These are phyloP conservation scores for Phortica magna DNA, from an alignment of 2,888 invertebrate genomes.

Conservation along the genomic window DNA sequence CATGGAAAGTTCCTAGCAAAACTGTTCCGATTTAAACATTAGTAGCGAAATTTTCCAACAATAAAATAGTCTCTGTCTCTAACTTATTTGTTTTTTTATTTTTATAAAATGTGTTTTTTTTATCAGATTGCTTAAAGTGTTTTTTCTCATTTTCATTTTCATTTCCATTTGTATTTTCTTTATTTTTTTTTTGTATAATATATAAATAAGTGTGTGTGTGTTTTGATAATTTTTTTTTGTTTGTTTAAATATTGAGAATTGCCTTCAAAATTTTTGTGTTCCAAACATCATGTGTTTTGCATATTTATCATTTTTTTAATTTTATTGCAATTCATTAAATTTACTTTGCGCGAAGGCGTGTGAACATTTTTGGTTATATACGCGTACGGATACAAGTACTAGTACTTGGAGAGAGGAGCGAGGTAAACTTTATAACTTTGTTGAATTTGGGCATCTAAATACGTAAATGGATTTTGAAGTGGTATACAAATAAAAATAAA, in stretches of 20 bases:
- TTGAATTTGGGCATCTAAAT: too few relatives aligned
- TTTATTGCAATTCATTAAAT: neutral
- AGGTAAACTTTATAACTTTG: too few relatives aligned
- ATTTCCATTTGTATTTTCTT: neutral
- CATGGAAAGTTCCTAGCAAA: neutral
- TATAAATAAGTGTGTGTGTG: neutral
- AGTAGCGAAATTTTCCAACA: conserved; percentile 1
- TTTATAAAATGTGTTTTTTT: neutral
- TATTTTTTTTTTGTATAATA: neutral
- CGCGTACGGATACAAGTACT: neutral
- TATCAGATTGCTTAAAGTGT: neutral
- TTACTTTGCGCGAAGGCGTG: neutral
- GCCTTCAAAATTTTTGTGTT: neutral
- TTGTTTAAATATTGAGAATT: neutral
- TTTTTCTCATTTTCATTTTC: neutral
- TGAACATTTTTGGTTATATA: neutral
- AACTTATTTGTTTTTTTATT: neutral
- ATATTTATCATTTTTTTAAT: neutral
- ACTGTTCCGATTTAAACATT: neutral
- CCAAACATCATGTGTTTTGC: neutral
- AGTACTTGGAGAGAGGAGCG: too few relatives aligned
- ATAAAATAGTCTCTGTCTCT: neutral
- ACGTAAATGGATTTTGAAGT: too few relatives aligned
- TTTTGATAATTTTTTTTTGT: neutral
- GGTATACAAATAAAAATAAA: too few relatives aligned